phyloP scores from a whole-genome alignment of 2,888 invertebrate genomes.

The Blastobasis lacticolella region DNA sequence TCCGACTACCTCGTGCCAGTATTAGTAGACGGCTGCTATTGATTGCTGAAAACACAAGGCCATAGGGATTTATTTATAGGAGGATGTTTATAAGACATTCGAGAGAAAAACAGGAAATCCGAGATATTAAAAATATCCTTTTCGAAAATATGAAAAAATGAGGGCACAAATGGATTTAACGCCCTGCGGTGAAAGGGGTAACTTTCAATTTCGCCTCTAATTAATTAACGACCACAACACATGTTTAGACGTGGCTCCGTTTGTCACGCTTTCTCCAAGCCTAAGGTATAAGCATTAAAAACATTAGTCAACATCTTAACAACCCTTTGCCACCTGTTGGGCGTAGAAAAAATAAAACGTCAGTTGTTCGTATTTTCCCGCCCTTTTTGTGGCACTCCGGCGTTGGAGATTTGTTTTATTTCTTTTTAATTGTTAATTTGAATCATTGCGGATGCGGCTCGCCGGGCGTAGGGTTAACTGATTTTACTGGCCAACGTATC shows the following conservation, averaged over 20 bases:
- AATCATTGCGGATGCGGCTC: conserved; percentile 36
- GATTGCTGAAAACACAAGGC: too few species aligned
- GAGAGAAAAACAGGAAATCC: conserved; percentile 2
- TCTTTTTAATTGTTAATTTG: conserved; percentile 69
- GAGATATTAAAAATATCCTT: neutral
- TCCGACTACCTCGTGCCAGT: too few species aligned
- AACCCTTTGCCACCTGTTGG: conserved; percentile 59
- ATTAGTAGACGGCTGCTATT: too few species aligned
- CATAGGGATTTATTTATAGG: too few species aligned
- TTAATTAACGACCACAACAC: conserved; percentile 66
- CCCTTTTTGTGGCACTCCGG: conserved; percentile 37
- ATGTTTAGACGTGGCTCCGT: conserved; percentile 58
- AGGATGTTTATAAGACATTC: neutral
- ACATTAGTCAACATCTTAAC: conserved; percentile 43
- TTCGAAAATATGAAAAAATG: too few species aligned
- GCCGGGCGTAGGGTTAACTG: conserved; percentile 50
- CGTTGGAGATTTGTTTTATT: conserved; percentile 70
- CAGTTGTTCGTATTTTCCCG: conserved; percentile 58
- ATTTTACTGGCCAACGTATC: conserved; percentile 52
- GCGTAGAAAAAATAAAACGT: conserved; percentile 37
- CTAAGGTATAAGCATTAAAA: conserved; percentile 38
- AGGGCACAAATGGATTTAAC: neutral
- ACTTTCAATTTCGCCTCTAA: conserved; percentile 68
- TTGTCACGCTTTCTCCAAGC: conserved; percentile 67
- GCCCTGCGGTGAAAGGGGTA: conserved; percentile 32